phyloP scores from a whole-genome alignment of 2,888 invertebrate genomes.

The Noctua janthe region DNA sequence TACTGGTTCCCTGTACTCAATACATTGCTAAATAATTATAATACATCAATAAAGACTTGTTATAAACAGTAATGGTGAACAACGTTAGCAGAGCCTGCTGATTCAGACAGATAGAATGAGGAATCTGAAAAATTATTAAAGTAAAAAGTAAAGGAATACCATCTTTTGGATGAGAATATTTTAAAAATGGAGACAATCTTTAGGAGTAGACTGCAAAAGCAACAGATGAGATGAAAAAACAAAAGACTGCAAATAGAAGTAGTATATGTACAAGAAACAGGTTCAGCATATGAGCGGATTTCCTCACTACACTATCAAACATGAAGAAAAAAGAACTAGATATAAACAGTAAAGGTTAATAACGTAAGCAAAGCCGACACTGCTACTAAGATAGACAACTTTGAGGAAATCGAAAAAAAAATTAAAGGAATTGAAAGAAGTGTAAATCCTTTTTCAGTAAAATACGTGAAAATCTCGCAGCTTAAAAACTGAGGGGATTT shows the following conservation, averaged over 20 bases:
- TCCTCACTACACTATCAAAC: not conserved
- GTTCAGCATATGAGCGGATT: not conserved
- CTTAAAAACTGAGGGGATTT: not conserved
- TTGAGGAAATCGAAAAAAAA: not conserved
- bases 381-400: not conserved
- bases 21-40: slow-evolving; percentile 35
- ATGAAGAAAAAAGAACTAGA: not conserved
- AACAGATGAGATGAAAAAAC: not conserved
- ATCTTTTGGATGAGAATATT: not conserved
- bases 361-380: not conserved
- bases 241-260: not conserved
- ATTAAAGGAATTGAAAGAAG: not conserved
- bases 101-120: too few species aligned
- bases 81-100: not conserved
- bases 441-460: not conserved
- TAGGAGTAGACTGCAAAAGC: not conserved
- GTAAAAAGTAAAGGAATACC: not conserved
- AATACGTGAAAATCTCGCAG: not conserved
- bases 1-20: slow-evolving; percentile 21
- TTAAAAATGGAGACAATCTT: not conserved
- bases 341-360: not conserved
- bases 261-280: not conserved
- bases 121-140: not conserved
- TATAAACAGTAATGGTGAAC: slow-evolving; percentile 11
- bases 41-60: slow-evolving; percentile 14